Base-by-base conservation (phyloP, 2,888 invertebrate genomes). In the Agrenia bidenticulata region DNA sequence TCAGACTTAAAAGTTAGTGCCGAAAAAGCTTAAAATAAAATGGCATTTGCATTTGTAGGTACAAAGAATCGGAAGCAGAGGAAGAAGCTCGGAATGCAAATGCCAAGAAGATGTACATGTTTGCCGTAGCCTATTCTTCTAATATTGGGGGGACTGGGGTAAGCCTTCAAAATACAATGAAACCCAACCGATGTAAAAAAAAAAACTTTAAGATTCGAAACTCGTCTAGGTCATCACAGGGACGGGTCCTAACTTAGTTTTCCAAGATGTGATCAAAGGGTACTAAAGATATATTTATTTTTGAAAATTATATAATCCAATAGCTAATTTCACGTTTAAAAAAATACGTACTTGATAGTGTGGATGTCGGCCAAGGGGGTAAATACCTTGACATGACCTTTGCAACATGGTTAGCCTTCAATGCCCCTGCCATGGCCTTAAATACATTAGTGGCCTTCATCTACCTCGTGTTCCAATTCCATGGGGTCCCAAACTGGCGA, bases 401-500 rank as follows among this genome's bases (percentile, higher is more conserved):
- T 81, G 88, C 90, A 74, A 87, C 87, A 75, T 94, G 93, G 87
- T 89, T 94, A 88, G 85, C 89, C 74, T 90, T 91, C 80, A 89
- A 90, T 76, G 87, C 90, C 17, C 94, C 93, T 0, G 85, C 88
- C 1, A 91, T 92, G 89, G 77, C 94, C 64, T 74, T 92, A 1
- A 90, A 90, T 82, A 88, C 90, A 77, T 77, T 88, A 26, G 58
- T 58, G 2, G 58, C 88, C 23, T 92, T 90, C 86, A 41, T 89
- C 0, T 89, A 71, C 37, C 41, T 71, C 1, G 45, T 62, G 1
- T 49, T 63, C n/a, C 21, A 5, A 2, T 71, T 58, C 41, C 56
- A 63, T 49, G 71, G 68, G 2, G 24, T 66, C n/a, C 70, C 70
- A 15, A 60, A 64, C 42, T 67, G 63, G 61, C n/a, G 64, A 5